phyloP scores from a whole-genome alignment of 2,113 vertebrate genomes.

The Planiliza haematocheilus region DNA sequence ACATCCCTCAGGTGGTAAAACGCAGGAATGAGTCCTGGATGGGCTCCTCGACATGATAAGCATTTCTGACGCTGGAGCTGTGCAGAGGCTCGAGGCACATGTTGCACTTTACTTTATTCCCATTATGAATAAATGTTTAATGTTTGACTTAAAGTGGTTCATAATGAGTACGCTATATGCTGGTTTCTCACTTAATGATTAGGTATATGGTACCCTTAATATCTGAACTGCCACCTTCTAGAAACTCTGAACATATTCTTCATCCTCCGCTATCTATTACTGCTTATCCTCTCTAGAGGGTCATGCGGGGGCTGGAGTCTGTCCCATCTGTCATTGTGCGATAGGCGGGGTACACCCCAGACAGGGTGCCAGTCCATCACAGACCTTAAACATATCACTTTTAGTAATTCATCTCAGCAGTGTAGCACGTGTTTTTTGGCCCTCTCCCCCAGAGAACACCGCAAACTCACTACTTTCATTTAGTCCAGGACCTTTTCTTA shows the following conservation, averaged over 20 bases:
- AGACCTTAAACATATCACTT: no score
- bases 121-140: conserved; percentile 33
- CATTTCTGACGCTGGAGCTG: conserved; percentile 37
- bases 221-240: background rate
- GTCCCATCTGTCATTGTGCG: no score
- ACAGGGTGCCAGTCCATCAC: no score
- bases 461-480: background rate
- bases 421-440: no score
- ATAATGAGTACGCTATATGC: background rate
- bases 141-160: conserved; percentile 41
- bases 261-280: no score
- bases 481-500: background rate
- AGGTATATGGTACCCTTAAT: no score
- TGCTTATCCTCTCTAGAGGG: no score
- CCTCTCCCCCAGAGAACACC: background rate
- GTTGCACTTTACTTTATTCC: conserved; percentile 46
- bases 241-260: background rate
- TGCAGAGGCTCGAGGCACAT: conserved; percentile 25
- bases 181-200: no score
- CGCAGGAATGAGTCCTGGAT: conserved; percentile 41
- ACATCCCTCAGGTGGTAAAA: conserved; percentile 51
- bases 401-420: no score
- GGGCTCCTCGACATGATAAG: conserved; percentile 55
- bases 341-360: no score
- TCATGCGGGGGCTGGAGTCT: no score